phyloP scores from a whole-genome alignment of 2,113 vertebrate genomes.

The Chloropsis hardwickii region DNA sequence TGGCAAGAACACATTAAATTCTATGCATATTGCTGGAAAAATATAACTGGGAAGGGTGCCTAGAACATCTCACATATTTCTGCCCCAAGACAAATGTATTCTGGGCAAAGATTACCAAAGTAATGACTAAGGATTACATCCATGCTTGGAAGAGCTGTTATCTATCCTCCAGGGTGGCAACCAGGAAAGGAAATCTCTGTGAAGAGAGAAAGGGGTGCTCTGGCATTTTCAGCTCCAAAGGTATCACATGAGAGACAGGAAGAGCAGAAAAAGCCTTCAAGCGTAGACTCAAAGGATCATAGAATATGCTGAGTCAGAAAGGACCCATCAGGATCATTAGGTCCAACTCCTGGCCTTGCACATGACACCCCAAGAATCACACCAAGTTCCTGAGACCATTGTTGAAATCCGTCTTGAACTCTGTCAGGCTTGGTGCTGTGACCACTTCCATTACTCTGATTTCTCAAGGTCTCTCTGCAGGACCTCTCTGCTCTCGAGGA shows the following conservation, averaged over 20 bases:
- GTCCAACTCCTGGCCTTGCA: background rate
- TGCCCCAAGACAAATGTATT: conserved; percentile 45
- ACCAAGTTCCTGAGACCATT: background rate
- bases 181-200: background rate
- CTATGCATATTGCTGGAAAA: conserved; percentile 27
- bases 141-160: background rate
- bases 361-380: background rate
- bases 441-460: background rate
- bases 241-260: background rate
- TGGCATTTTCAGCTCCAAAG: background rate
- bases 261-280: background rate
- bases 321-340: background rate
- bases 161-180: background rate
- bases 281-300: background rate
- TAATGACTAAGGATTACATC: conserved; percentile 22
- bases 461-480: background rate
- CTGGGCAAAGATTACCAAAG: conserved; percentile 33
- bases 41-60: conserved; percentile 39
- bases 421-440: background rate
- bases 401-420: background rate
- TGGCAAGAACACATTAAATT: conserved; percentile 12
- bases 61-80: conserved; percentile 43
- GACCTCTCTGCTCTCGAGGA: accelerated
- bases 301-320: background rate
- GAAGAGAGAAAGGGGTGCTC: background rate